Conservation (phyloP, 2,888 invertebrate species). For the Tenthredo distinguenda region DNA sequence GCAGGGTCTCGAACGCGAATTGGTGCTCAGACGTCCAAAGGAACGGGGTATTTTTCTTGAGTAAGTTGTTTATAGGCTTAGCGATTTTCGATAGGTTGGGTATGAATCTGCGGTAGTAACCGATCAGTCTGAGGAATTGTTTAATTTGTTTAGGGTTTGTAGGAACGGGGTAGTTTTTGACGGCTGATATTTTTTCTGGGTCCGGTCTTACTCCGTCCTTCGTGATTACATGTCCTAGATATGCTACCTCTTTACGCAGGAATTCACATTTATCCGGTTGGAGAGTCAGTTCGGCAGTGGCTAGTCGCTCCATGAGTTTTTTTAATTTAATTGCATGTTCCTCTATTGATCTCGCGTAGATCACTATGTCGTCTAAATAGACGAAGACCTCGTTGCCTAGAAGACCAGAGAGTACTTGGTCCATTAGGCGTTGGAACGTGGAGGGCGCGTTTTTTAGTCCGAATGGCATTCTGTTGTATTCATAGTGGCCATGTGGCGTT, state of each 20-base stretch:
- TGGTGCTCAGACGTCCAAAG: conserved; percentile 37
- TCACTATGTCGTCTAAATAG: conserved; percentile 54
- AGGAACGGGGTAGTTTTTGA: conserved; percentile 59
- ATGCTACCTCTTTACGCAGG: conserved; percentile 52
- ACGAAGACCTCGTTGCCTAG: conserved; percentile 51
- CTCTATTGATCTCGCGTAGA: conserved; percentile 53
- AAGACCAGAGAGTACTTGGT: conserved; percentile 63
- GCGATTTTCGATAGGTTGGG: conserved; percentile 43
- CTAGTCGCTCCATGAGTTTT: conserved; percentile 61
- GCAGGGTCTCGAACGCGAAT: conserved; percentile 9
- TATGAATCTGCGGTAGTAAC: conserved; percentile 63
- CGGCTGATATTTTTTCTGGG: conserved; percentile 59
- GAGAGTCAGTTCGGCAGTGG: conserved; percentile 54
- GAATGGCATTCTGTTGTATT: conserved; percentile 62
- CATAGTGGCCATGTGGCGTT: conserved; percentile 55
- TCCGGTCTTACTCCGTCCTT: conserved; percentile 60
- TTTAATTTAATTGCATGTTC: conserved; percentile 54
- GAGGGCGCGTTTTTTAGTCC: conserved; percentile 66
- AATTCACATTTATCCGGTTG: conserved; percentile 62
- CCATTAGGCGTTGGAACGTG: conserved; percentile 68
- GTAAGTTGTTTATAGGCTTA: conserved; percentile 20
- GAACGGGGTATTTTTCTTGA: conserved; percentile 48
- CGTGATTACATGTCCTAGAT: conserved; percentile 59
- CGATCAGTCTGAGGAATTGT: conserved; percentile 61
- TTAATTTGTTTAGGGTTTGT: conserved; percentile 55